A percentile compares a stretch with the other conserved stretches of the same genome.
These are phyloP conservation scores for Heteromormyrus szaboi DNA, from an alignment of 2,797 vertebrate species.

Conservation along the genomic window DNA sequence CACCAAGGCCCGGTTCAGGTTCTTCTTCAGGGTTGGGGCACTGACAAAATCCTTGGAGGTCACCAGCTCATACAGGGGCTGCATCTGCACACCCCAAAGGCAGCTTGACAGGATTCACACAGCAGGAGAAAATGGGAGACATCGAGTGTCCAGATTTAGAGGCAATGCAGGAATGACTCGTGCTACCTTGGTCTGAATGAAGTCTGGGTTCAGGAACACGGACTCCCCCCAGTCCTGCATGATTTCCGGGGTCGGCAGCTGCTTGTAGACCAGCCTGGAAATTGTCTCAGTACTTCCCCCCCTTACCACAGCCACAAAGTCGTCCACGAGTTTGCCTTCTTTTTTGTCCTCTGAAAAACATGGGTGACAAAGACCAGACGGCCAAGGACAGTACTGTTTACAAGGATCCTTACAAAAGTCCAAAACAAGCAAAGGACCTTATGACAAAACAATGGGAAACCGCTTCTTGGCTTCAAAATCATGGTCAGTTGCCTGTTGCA, in stretches of 20 bases:
- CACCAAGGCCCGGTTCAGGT: conserved; percentile 70
- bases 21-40: conserved; percentile 61
- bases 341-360: conserved; percentile 37
- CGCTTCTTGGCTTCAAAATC: background rate
- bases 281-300: conserved; percentile 78
- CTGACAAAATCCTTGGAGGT: conserved; percentile 63
- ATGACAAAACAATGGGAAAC: background rate
- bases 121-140: background rate
- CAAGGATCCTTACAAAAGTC: background rate
- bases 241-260: conserved; percentile 67
- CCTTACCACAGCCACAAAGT: conserved; percentile 64
- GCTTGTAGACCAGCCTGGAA: conserved; percentile 59
- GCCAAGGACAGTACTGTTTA: background rate
- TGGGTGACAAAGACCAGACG: background rate
- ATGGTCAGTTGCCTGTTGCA: background rate
- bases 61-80: conserved; percentile 78
- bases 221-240: conserved; percentile 85
- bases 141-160: background rate
- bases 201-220: conserved; percentile 79
- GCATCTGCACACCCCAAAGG: conserved; percentile 51
- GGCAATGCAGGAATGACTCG: background rate
- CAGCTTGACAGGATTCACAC: background rate
- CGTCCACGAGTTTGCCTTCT: conserved; percentile 57
- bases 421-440: background rate
- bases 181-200: conserved; percentile 70